Evolutionary conservation across 2,888 invertebrate genomes (phyloP).

Genomic region (Troilus luridus): DNA sequence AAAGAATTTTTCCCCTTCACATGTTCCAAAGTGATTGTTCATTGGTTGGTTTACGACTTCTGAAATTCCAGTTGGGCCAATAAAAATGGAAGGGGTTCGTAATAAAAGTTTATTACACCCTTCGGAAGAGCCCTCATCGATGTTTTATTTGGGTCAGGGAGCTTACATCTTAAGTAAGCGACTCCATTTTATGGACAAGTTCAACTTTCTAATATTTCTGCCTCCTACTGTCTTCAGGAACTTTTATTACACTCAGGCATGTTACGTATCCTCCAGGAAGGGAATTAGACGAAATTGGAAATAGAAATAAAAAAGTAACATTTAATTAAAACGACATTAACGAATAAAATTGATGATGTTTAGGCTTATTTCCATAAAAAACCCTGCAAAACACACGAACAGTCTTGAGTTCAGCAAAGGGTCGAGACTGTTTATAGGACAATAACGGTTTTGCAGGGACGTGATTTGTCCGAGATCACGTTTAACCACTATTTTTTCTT

Average conservation of each 20-base stretch:
- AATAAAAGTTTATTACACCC: conserved; percentile 34
- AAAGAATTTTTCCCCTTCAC: neutral
- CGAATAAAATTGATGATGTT: no score
- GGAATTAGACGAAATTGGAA: neutral
- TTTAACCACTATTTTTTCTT: no score
- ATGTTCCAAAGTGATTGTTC: conserved; percentile 10
- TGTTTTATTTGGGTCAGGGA: conserved; percentile 35
- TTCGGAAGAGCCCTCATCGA: neutral
- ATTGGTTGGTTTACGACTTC: neutral
- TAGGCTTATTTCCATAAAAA: no score
- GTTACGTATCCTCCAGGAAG: neutral
- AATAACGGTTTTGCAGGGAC: no score
- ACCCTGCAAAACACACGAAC: no score
- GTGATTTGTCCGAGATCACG: no score
- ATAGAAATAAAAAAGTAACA: no score
- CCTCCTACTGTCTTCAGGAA: neutral
- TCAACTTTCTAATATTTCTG: conserved; percentile 8
- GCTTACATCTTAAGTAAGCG: neutral
- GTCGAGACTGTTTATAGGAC: no score
- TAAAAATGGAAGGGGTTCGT: conserved; percentile 5
- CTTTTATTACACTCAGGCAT: neutral
- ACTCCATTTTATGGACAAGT: conserved; percentile 7
- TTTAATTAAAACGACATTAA: no score
- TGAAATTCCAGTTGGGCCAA: neutral
- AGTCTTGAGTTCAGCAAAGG: no score